Evolutionary conservation across 2,888 invertebrate genomes (phyloP), one percentile per base, ranked within the genome.

Genomic region (Bimastos eiseni): DNA sequence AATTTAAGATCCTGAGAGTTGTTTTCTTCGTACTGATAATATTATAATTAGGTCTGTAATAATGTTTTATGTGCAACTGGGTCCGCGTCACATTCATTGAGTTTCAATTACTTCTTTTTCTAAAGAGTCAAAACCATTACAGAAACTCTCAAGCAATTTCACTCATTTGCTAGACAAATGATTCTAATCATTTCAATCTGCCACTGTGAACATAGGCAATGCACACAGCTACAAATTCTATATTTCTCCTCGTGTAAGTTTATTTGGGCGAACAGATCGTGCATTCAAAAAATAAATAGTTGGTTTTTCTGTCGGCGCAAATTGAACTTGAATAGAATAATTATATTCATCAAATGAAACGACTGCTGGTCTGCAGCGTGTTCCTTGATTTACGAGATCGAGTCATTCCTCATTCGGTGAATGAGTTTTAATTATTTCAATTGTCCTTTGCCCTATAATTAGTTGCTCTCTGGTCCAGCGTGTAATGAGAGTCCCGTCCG

Each of bases 291-390:
- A 70, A n/a, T 70, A 8, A n/a, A 24, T 49, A 17, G 49, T 70
- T 70, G 70, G 30, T 70, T 70, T 70, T 15, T 70, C 6, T 70
- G 30, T n/a, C 70, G 11, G 70, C 70, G 3, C 70, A 70, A 70
- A 70, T 70, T 70, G n/a, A n/a, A 70, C 70, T 70, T n/a, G 70
- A 70, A 70, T 70, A 70, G 70, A 70, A n/a, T 70, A 70, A 70
- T 70, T 70, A n/a, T n/a, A 8, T 70, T 70, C 70, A 70, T 30
- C n/a, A 70, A 70, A n/a, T 70, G 4, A 70, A 70, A n/a, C 70
- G 70, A 70, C 70, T 70, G n/a, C 3, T n/a, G n/a, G 30, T 70
- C 70, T 70, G 30, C 55, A 55, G 11, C 1, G 11, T 5, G 70
- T 70, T 70, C 70, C 70, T 70, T 70, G 70, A 70, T 70, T 70